These are phyloP conservation scores for Cirrhinus mrigala DNA, from an alignment of 2,797 vertebrate genomes.

Conservation along the genomic window DNA sequence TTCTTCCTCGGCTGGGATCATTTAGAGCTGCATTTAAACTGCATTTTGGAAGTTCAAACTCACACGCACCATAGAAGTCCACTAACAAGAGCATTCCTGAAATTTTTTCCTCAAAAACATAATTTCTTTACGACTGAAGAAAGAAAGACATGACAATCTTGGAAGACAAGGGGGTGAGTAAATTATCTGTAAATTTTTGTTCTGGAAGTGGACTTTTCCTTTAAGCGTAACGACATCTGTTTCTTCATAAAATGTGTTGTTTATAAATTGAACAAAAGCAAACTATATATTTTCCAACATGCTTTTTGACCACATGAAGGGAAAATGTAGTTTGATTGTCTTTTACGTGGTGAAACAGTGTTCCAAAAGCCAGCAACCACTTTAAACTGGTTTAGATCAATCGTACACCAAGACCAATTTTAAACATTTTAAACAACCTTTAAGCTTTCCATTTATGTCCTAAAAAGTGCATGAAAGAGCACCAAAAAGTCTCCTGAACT, in stretches of 20 bases:
- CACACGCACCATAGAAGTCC: too few species aligned
- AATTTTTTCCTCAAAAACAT: too few species aligned
- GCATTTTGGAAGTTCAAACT: too few species aligned
- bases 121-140: too few species aligned
- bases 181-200: too few species aligned
- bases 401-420: not conserved
- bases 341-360: not conserved
- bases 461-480: not conserved
- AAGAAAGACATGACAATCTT: too few species aligned
- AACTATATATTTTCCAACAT: not conserved
- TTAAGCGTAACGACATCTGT: not conserved
- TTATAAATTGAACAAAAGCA: not conserved
- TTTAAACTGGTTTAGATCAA: not conserved
- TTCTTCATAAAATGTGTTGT: not conserved
- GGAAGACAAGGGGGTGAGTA: too few species aligned
- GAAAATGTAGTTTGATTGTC: not conserved
- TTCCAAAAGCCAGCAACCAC: not conserved
- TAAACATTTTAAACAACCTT: not conserved
- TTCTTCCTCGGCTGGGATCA: too few species aligned
- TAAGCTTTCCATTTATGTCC: not conserved
- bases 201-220: too few species aligned
- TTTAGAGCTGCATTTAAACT: too few species aligned
- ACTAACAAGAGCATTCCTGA: too few species aligned
- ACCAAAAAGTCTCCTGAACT: slow-evolving; percentile 4
- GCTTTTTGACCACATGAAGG: not conserved